Percentiles rank a stretch among this genome's conserved stretches.
Conservation (phyloP, 2,113 vertebrate genomes). For the Emydocephalus ijimae region DNA sequence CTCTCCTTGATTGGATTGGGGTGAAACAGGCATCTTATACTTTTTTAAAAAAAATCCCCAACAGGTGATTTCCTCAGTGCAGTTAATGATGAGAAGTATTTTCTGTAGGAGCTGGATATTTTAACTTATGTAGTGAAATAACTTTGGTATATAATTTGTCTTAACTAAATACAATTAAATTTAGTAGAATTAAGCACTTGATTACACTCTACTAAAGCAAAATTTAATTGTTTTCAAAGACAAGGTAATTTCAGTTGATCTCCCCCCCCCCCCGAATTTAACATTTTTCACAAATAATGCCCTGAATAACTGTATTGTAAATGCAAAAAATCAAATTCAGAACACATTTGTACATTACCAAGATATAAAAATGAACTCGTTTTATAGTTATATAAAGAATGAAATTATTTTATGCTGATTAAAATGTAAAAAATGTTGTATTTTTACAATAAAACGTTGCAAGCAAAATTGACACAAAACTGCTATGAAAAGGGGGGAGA, state of each 20-base stretch:
- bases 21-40: too few relatives aligned
- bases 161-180: neutral
- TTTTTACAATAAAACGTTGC: neutral
- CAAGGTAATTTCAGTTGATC: neutral
- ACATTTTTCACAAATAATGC: neutral
- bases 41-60: too few relatives aligned
- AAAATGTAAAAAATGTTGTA: constrained; percentile 1
- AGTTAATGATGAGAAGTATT: too few relatives aligned
- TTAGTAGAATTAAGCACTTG: neutral
- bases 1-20: too few relatives aligned
- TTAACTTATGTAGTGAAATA: too few relatives aligned
- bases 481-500: neutral
- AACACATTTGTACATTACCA: constrained; percentile 7
- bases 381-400: neutral
- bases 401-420: rapidly evolving
- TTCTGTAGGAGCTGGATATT: too few relatives aligned
- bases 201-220: neutral
- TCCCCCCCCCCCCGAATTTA: neutral
- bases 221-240: neutral
- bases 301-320: neutral
- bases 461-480: neutral
- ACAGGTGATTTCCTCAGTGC: too few relatives aligned
- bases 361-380: neutral
- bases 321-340: neutral
- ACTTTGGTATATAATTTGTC: neutral